Evolutionary conservation across 2,113 vertebrate species (phyloP).

Genomic region (Aramus guarauna): DNA sequence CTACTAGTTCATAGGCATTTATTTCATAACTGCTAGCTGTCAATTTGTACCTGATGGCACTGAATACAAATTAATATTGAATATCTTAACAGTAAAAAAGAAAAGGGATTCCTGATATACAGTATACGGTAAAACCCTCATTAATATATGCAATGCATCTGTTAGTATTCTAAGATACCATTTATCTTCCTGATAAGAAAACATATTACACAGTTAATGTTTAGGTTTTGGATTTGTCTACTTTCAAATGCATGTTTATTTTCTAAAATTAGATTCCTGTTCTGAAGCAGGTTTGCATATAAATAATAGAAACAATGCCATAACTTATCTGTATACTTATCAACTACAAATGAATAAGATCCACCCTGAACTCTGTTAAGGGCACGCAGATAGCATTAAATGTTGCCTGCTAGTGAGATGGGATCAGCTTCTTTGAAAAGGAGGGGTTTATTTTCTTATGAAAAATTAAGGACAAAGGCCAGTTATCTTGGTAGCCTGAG

Average conservation of each 20-base stretch:
- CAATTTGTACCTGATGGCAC: constrained; percentile 46
- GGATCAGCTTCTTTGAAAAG: constrained; percentile 2
- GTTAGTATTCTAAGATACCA: constrained; percentile 10
- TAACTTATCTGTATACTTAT: constrained; percentile 2
- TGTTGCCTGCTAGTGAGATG: not conserved
- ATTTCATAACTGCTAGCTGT: constrained; percentile 61
- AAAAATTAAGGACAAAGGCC: constrained; percentile 13
- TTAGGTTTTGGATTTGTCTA: constrained; percentile 48
- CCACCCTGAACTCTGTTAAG: not conserved
- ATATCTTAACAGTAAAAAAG: constrained; percentile 58
- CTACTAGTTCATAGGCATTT: constrained; percentile 52
- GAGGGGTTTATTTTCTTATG: not conserved
- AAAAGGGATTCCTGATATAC: constrained; percentile 17
- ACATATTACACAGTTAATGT: constrained; percentile 23
- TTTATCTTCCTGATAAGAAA: constrained; percentile 52
- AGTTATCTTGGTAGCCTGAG: not conserved
- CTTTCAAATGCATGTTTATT: constrained; percentile 64
- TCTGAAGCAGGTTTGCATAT: constrained; percentile 22
- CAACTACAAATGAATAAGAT: not conserved
- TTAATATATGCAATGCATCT: constrained; percentile 14
- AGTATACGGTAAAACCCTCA: not conserved
- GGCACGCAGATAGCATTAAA: not conserved
- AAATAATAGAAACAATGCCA: constrained; percentile 30
- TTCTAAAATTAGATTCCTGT: constrained; percentile 56
- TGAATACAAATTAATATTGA: constrained; percentile 67